Base-by-base conservation (phyloP, 1,140 invertebrate species). In the Ectropis grisescens region DNA sequence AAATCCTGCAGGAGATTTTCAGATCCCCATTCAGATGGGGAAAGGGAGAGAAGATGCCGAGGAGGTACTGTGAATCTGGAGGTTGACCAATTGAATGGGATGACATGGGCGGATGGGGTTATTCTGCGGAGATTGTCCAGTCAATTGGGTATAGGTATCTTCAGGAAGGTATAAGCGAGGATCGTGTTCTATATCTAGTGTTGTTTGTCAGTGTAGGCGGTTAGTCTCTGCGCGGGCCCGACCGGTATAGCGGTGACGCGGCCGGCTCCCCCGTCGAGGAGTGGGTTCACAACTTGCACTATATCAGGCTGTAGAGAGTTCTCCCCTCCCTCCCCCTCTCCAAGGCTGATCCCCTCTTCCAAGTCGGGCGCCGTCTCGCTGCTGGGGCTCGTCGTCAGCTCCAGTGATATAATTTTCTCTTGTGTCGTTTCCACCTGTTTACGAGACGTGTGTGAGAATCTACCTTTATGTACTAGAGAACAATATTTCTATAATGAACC, bases 361-460 rank as follows among this genome's bases (percentile, higher is more conserved):
- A 85, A 52, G 22, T 81, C 82, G 27, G 81, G 62, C 26, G 85
- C 84, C n/a, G 85, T 85, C 37, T 88, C 87, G 6, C 67, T 82
- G 36, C 60, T 61, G 3, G 87, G 86, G 47, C 87, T 88, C 14
- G 72, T 83, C 29, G 89, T 91, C 58, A 95, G 69, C 68, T 94
- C 92, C 65, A 95, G 75, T 26, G 92, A 93, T 66, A 94, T 93
- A 50, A 94, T 94, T 81, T 93, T 93, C 78, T 94, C 92, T 76
- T 91, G 88, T 31, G 92, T 89, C 27, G 92, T 94, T 85, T 95
- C 92, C 57, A 94, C 91, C 93, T 95, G 71, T 39, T n/a, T n/a
- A 47, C 41, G n/a, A n/a, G n/a, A n/a, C n/a, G n/a, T n/a, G n/a
- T n/a, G n/a, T n/a, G n/a, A n/a, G n/a, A n/a, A n/a, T n/a, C n/a